Evolutionary conservation across 2,888 invertebrate species (phyloP).

Genomic region (Thalpophila matura): DNA sequence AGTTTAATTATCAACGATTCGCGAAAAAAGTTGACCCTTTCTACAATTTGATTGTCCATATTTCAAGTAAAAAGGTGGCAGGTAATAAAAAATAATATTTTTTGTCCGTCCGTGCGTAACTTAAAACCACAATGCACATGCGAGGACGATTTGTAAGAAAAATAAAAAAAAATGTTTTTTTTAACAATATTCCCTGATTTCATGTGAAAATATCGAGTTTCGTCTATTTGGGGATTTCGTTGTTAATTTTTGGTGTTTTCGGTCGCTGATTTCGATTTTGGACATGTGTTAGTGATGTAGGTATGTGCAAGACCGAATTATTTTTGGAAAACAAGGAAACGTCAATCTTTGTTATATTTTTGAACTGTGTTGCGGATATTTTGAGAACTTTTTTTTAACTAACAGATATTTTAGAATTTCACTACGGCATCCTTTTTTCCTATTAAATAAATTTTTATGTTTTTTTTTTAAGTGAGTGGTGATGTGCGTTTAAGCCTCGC

Average conservation of each 20-base stretch:
- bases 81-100: constrained; percentile 75
- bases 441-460: background rate
- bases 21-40: constrained; percentile 82
- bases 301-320: constrained; percentile 63
- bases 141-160: constrained; percentile 82
- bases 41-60: constrained; percentile 80
- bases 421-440: too few species aligned
- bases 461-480: background rate
- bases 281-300: constrained; percentile 84
- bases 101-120: constrained; percentile 76
- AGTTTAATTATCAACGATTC: constrained; percentile 71
- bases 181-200: constrained; percentile 85
- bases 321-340: constrained; percentile 74
- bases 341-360: constrained; percentile 71
- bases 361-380: constrained; percentile 58
- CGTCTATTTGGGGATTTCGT: constrained; percentile 66
- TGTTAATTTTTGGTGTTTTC: constrained; percentile 72
- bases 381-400: constrained; percentile 52
- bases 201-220: constrained; percentile 87
- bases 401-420: constrained; percentile 30
- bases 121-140: constrained; percentile 85
- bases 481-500: too few species aligned
- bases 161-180: constrained; percentile 76
- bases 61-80: constrained; percentile 76
- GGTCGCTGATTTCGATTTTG: constrained; percentile 76